phyloP scores from a whole-genome alignment of 2,888 invertebrate genomes.

The Dorcus hopei region DNA sequence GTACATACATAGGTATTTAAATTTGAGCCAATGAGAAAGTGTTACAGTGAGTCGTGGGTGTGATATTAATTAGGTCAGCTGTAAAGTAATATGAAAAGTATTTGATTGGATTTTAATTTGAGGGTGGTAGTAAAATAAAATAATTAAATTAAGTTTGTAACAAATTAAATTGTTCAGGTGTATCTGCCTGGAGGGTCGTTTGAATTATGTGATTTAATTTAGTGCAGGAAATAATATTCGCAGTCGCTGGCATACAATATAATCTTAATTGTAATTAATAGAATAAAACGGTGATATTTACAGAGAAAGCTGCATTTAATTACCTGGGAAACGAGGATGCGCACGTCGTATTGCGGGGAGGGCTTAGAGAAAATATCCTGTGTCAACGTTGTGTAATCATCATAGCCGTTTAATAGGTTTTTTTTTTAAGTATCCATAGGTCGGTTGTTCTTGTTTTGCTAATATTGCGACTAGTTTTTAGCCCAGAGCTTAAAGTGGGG shows the following conservation, averaged over 20 bases:
- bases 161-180: too few species aligned
- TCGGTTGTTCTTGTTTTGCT: constrained; percentile 10
- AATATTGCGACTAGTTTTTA: constrained; percentile 37
- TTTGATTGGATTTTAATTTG: too few species aligned
- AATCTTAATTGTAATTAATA: constrained; percentile 3
- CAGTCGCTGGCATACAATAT: not conserved
- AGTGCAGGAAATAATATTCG: too few species aligned
- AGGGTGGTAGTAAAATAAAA: too few species aligned
- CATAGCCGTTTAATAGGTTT: constrained; percentile 25
- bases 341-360: constrained; percentile 5
- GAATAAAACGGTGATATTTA: not conserved
- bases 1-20: too few species aligned
- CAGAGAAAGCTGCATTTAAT: not conserved
- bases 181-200: too few species aligned
- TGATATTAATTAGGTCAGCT: too few species aligned
- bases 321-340: not conserved
- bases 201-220: too few species aligned
- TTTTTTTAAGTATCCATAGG: constrained; percentile 7
- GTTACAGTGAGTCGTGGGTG: too few species aligned
- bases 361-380: constrained; percentile 3
- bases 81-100: too few species aligned
- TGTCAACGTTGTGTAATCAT: constrained; percentile 7
- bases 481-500: constrained; percentile 33
- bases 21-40: too few species aligned
- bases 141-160: too few species aligned